These are phyloP conservation scores for Herminia tarsipennalis DNA, from an alignment of 2,888 invertebrate genomes.

Conservation along the genomic window DNA sequence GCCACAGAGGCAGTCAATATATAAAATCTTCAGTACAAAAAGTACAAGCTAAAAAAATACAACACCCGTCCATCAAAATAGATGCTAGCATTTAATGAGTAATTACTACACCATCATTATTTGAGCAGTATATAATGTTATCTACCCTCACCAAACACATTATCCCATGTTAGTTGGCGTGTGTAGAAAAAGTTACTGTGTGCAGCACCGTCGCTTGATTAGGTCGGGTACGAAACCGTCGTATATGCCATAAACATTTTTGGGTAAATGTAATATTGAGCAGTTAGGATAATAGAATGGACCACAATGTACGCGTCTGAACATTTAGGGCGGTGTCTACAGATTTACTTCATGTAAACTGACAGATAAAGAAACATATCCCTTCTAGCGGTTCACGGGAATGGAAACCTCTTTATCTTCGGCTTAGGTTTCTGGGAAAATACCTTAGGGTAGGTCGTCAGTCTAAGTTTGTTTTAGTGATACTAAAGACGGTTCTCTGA, in stretches of 20 bases:
- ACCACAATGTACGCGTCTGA: conserved; percentile 49
- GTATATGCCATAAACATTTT: conserved; percentile 76
- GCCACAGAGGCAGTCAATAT: too few relatives aligned
- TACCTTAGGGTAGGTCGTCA: too few relatives aligned
- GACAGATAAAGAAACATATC: conserved; percentile 51
- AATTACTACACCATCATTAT: conserved; percentile 33
- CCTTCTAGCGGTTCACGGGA: conserved; percentile 27
- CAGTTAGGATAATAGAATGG: conserved; percentile 81
- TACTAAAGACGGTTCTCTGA: too few relatives aligned
- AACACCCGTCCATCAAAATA: conserved; percentile 10
- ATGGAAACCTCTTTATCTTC: conserved; percentile 23
- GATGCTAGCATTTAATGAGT: conserved; percentile 14
- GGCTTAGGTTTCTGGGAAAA: background rate
- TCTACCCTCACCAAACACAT: conserved; percentile 44
- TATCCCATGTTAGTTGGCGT: conserved; percentile 41
- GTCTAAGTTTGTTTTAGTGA: too few relatives aligned
- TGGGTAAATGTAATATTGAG: conserved; percentile 81
- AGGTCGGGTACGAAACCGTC: conserved; percentile 68
- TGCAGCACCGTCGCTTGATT: conserved; percentile 71
- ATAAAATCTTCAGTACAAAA: background rate
- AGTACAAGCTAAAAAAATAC: background rate
- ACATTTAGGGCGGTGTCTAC: conserved; percentile 40
- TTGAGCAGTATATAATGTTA: conserved; percentile 33
- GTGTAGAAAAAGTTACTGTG: conserved; percentile 51
- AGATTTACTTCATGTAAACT: conserved; percentile 56